Conservation (phyloP, 1,140 invertebrate genomes). For the Apis laboriosa region DNA sequence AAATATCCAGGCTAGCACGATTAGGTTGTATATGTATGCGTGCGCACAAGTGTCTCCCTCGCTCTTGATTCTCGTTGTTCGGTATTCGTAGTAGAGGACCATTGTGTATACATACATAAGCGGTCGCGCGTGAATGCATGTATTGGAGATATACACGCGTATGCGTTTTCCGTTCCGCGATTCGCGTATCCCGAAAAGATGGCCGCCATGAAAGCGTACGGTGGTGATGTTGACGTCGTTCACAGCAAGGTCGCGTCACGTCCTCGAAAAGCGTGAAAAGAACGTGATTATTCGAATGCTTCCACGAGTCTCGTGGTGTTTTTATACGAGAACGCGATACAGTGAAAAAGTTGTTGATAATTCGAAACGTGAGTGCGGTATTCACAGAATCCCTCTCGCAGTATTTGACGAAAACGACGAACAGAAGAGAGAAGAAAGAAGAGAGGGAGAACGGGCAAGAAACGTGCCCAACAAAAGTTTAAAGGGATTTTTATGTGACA, state of each 20-base stretch:
- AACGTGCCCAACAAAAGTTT: slow-evolving; percentile 39
- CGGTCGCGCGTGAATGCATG: slow-evolving; percentile 17
- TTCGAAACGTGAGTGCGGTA: slow-evolving; percentile 58
- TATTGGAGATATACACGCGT: slow-evolving; percentile 46
- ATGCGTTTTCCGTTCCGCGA: slow-evolving; percentile 59
- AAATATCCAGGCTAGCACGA: slow-evolving; percentile 49
- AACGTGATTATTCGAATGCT: slow-evolving; percentile 53
- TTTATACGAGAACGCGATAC: slow-evolving; percentile 50
- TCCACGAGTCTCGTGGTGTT: slow-evolving; percentile 49
- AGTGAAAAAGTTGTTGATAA: slow-evolving; percentile 46
- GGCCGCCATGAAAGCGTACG: slow-evolving; percentile 80
- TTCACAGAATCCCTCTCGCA: slow-evolving; percentile 44
- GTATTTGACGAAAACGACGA: slow-evolving; percentile 32
- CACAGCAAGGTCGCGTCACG: slow-evolving; percentile 71
- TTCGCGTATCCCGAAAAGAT: slow-evolving; percentile 74
- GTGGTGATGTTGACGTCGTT: slow-evolving; percentile 79
- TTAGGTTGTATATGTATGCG: slow-evolving; percentile 13
- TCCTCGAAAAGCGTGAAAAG: slow-evolving; percentile 69
- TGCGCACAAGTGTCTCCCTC: slow-evolving; percentile 42
- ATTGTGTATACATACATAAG: slow-evolving; percentile 14
- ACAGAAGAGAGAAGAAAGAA: slow-evolving; percentile 34
- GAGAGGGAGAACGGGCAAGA: slow-evolving; percentile 27
- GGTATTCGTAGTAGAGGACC: neutral
- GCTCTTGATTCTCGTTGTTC: neutral
- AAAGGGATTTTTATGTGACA: slow-evolving; percentile 39